These are phyloP conservation scores for Hippopotamus amphibius DNA, from an alignment of 2,113 vertebrate species.

Conservation along the genomic window DNA sequence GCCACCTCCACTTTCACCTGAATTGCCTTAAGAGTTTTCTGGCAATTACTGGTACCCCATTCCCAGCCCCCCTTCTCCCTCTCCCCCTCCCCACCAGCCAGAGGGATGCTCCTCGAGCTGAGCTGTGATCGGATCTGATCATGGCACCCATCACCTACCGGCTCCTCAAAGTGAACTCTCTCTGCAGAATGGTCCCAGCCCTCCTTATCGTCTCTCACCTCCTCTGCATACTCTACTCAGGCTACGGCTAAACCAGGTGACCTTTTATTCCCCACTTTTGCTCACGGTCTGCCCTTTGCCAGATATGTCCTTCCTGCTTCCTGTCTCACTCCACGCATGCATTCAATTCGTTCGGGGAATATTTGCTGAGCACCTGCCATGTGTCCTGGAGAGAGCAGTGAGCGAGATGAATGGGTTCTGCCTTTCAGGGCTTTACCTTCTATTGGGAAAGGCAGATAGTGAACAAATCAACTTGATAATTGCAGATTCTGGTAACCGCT, in stretches of 20 bases:
- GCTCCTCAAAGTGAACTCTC: background rate
- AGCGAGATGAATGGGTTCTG: background rate
- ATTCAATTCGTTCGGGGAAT: fast-evolving
- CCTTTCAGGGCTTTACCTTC: background rate
- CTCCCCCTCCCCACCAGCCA: background rate
- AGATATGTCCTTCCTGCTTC: background rate
- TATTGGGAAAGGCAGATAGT: background rate
- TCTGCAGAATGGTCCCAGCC: background rate
- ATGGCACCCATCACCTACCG: background rate
- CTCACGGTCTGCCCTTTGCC: background rate
- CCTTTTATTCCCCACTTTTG: background rate
- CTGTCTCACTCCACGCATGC: background rate
- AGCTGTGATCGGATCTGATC: fast-evolving
- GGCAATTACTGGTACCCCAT: background rate
- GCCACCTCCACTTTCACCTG: background rate
- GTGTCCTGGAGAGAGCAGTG: background rate
- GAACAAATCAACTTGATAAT: background rate
- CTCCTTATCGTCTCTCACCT: background rate
- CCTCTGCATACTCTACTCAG: background rate
- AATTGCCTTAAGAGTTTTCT: background rate
- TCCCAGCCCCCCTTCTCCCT: too few species aligned
- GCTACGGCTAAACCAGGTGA: background rate
- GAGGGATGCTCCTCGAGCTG: too few species aligned
- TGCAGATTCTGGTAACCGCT: background rate
- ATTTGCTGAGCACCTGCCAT: background rate